Evolutionary conservation across 2,797 vertebrate species (phyloP), one percentile per base, ranked within the genome.

Genomic region (Tragelaphus oryx): DNA sequence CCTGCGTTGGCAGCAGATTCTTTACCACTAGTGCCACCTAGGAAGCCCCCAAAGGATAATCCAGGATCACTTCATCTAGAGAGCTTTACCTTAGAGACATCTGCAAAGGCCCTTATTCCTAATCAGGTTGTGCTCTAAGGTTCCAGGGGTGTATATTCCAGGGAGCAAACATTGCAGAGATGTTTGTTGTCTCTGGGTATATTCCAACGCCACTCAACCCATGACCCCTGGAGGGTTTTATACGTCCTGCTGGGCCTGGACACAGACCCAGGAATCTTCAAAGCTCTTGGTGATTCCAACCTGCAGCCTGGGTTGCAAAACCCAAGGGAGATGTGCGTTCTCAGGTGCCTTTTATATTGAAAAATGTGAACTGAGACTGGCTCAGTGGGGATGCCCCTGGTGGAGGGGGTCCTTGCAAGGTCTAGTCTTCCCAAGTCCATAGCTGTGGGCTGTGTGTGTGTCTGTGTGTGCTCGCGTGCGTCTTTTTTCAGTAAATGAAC

Each of bases 401-500:
- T 17, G 22, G 37, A 8, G 55, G 81, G 26, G 0, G 11, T 14
- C 13, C 0, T 13, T 0, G 22, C 0, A 24, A 11, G 48, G 41
- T 37, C 86, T 41, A 0, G 57, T 24, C 88, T 57, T 0, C 8
- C 78, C 24, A n/a, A 75, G 76, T 79, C 48, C 6, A 0, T 33
- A 24, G n/a, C 0, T 79, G 76, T 2, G 6, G 48, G 28, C 24
- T 46, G 74, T 76, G 44, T 3, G 8, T 41, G 24, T 37, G 83
- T 16, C 1, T 26, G 24, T 44, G 83, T 24, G 1, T 18, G 52
- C 0, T 3, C 10, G 18, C 2, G 8, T 37, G 79, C 3, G 2
- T 30, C 33, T 17, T 30, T 17, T 71, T 87, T 76, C 14, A 33
- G 86, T 87, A 91, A 95, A 89, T 4, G 85, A 74, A 88, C 8